A percentile compares a stretch with the other conserved stretches of the same genome.
Evolutionary conservation across 2,797 vertebrate genomes (phyloP).

Genomic region (Balearica regulorum): DNA sequence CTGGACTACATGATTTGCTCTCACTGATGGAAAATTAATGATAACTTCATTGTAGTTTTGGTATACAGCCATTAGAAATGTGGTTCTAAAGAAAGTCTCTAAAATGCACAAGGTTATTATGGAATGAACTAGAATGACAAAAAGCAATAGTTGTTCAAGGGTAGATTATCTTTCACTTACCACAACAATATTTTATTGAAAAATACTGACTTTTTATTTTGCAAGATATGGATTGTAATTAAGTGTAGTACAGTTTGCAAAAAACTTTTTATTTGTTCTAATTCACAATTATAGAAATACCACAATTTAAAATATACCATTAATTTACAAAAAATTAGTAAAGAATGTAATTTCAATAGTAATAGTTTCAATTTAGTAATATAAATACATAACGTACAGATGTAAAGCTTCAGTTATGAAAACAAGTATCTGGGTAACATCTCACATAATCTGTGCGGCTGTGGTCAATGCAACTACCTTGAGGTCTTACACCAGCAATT

Average conservation of each 20-base stretch:
- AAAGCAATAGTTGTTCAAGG: slow-evolving; percentile 59
- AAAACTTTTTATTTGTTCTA: neutral
- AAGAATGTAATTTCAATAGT: neutral
- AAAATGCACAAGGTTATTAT: slow-evolving; percentile 51
- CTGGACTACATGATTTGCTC: slow-evolving; percentile 34
- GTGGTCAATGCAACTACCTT: neutral
- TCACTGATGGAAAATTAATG: slow-evolving; percentile 53
- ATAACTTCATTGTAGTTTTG: slow-evolving; percentile 51
- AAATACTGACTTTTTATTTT: neutral
- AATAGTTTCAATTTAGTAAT: neutral
- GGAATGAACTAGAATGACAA: slow-evolving; percentile 20
- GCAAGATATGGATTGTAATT: neutral
- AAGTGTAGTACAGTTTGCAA: neutral
- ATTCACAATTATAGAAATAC: neutral
- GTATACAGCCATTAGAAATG: slow-evolving; percentile 50
- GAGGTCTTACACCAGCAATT: neutral
- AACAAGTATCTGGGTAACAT: neutral
- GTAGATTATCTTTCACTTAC: slow-evolving; percentile 61
- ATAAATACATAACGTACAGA: neutral
- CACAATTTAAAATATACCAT: neutral
- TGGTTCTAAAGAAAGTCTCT: slow-evolving; percentile 59
- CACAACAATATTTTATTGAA: slow-evolving; percentile 24
- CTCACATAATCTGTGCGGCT: neutral
- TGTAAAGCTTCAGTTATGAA: neutral
- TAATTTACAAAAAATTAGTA: neutral